Conservation (phyloP, 2,888 invertebrate genomes). For the Xestia rhomboidea region DNA sequence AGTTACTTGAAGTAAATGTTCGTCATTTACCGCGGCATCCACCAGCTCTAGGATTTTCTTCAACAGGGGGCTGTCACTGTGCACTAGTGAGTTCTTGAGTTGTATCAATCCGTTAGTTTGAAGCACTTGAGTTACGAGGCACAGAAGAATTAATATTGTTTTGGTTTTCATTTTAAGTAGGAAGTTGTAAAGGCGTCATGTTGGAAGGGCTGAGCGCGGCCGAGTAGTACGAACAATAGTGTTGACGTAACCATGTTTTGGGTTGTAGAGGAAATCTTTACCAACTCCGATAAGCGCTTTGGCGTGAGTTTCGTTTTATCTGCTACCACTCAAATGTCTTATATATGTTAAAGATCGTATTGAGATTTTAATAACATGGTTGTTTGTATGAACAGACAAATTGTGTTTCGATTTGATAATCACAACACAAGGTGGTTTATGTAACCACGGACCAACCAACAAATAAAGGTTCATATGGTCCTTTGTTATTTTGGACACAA, state of each 20-base stretch:
- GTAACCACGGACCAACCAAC: not conserved
- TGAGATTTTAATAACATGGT: not conserved
- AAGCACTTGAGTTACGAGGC: slow-evolving; percentile 55
- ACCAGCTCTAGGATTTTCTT: slow-evolving; percentile 79
- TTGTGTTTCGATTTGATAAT: not conserved
- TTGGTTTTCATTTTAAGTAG: slow-evolving; percentile 77
- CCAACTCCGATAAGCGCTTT: slow-evolving; percentile 56
- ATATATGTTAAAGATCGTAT: not conserved
- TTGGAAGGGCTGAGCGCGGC: slow-evolving; percentile 64
- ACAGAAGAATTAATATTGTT: slow-evolving; percentile 63
- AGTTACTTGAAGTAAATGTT: slow-evolving; percentile 80
- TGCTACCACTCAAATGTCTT: slow-evolving; percentile 6
- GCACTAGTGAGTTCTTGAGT: slow-evolving; percentile 62
- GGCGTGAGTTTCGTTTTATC: slow-evolving; percentile 49
- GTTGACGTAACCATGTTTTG: slow-evolving; percentile 79
- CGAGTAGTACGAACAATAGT: slow-evolving; percentile 75
- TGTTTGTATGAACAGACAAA: not conserved
- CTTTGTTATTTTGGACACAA: slow-evolving; percentile 43
- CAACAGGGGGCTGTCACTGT: slow-evolving; percentile 75
- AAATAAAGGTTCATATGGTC: not conserved
- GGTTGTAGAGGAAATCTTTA: slow-evolving; percentile 63
- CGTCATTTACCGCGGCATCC: slow-evolving; percentile 79
- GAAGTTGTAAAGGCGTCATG: slow-evolving; percentile 76
- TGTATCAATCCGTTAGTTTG: slow-evolving; percentile 64
- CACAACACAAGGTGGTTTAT: not conserved